Evolutionary conservation across 2,797 vertebrate species (phyloP).

Genomic region (Menidia menidia): DNA sequence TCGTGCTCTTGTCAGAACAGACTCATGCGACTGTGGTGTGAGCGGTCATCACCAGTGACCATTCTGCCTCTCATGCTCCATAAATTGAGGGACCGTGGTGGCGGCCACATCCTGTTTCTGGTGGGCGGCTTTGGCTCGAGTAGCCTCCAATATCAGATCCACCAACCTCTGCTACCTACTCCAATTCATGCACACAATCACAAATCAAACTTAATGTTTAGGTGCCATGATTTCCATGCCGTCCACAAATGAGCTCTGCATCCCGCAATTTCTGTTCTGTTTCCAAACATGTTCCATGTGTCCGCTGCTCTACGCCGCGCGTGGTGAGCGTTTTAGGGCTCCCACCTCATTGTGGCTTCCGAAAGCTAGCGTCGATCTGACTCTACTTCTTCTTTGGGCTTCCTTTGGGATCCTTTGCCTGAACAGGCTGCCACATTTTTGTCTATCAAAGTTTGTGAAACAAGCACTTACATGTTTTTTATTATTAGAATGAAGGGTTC

Average conservation of each 20-base stretch:
- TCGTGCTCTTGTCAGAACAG: conserved; percentile 3
- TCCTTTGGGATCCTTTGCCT: conserved; percentile 17
- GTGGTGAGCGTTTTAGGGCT: conserved; percentile 17
- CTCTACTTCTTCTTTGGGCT: conserved; percentile 26
- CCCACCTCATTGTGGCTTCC: conserved; percentile 10
- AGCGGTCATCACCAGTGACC: conserved; percentile 14
- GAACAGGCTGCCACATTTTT: conserved; percentile 16
- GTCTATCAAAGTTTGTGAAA: conserved; percentile 33
- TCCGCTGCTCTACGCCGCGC: conserved; percentile 15
- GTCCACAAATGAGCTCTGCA: conserved; percentile 35
- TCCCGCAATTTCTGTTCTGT: conserved; percentile 8
- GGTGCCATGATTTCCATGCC: conserved; percentile 40
- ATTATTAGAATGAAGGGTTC: conserved; percentile 35
- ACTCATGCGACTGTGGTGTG: conserved; percentile 39
- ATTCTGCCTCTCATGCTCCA: background rate
- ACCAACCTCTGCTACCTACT: conserved; percentile 27
- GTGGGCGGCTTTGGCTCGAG: conserved; percentile 26
- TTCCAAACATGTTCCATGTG: conserved; percentile 23
- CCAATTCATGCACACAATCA: conserved; percentile 12
- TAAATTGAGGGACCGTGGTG: conserved; percentile 21
- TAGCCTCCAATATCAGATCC: conserved; percentile 19
- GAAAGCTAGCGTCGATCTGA: background rate
- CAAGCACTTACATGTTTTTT: conserved; percentile 31
- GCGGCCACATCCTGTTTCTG: conserved; percentile 39
- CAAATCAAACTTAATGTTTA: conserved; percentile 58